Percentiles rank a stretch among this genome's conserved stretches.
Conservation (phyloP, 1,140 invertebrate genomes). For the Megalopta genalis region DNA sequence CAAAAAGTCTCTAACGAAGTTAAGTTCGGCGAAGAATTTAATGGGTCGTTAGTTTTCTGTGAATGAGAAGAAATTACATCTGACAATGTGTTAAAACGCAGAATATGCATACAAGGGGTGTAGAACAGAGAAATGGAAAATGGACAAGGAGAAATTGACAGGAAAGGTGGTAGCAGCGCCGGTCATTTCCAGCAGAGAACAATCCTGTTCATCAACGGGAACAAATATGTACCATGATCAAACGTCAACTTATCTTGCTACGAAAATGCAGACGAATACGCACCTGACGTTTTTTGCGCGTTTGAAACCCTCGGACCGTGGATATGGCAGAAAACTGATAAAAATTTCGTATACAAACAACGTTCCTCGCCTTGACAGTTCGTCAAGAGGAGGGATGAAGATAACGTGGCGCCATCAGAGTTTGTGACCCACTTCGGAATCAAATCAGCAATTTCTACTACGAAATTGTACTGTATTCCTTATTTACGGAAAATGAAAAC, state of each 20-base stretch:
- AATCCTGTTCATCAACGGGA: slow-evolving; percentile 2
- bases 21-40: neutral
- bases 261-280: slow-evolving; percentile 36
- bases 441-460: slow-evolving; percentile 39
- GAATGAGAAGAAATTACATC: neutral
- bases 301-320: slow-evolving; percentile 15
- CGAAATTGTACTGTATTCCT: neutral
- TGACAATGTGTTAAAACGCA: too few relatives aligned
- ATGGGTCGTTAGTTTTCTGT: neutral
- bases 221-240: neutral
- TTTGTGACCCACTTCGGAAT: slow-evolving; percentile 26
- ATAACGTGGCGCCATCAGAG: slow-evolving; percentile 36
- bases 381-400: slow-evolving; percentile 45
- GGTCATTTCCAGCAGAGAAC: slow-evolving; percentile 33
- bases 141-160: slow-evolving; percentile 34
- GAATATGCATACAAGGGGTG: too few relatives aligned
- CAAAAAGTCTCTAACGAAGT: neutral
- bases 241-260: neutral
- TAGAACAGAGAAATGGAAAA: slow-evolving; percentile 17
- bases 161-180: slow-evolving; percentile 42
- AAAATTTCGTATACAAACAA: slow-evolving; percentile 73
- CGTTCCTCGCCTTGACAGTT: slow-evolving; percentile 70
- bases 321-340: slow-evolving; percentile 56
- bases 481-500: neutral
- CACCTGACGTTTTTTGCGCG: slow-evolving; percentile 51